Conservation (phyloP, 2,888 invertebrate genomes). For the Neoaliturus tenellus region DNA sequence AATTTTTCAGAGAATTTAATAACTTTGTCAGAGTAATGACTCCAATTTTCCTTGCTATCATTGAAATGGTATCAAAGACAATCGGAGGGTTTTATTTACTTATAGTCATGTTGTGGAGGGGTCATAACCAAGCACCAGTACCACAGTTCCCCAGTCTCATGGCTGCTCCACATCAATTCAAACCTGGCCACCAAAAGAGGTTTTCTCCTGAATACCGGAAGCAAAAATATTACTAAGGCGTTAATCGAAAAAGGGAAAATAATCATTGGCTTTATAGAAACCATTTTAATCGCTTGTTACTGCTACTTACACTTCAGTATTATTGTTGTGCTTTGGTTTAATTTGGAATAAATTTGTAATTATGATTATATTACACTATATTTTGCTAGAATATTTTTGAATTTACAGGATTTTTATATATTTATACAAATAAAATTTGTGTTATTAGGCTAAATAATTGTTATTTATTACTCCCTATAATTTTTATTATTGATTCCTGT, state of each 20-base stretch:
- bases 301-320: not conserved
- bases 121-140: not conserved
- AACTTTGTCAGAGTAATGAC: slow-evolving; percentile 28
- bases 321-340: not conserved
- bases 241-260: not conserved
- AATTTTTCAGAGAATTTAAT: slow-evolving; percentile 44
- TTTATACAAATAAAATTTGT: not conserved
- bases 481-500: no score
- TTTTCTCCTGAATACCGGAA: not conserved
- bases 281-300: no score
- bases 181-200: not conserved
- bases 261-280: no score
- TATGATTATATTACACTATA: not conserved
- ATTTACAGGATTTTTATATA: not conserved
- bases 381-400: not conserved
- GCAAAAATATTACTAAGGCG: not conserved
- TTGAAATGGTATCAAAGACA: slow-evolving; percentile 31
- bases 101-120: slow-evolving; percentile 46
- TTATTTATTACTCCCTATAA: no score
- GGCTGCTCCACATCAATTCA: not conserved
- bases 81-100: slow-evolving; percentile 40
- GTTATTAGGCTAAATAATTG: no score
- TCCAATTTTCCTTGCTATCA: slow-evolving; percentile 36
- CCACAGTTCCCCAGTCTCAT: slow-evolving; percentile 11
- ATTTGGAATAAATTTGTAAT: not conserved